phyloP scores from a whole-genome alignment of 2,888 invertebrate species.

The Oxystoma pomonae region DNA sequence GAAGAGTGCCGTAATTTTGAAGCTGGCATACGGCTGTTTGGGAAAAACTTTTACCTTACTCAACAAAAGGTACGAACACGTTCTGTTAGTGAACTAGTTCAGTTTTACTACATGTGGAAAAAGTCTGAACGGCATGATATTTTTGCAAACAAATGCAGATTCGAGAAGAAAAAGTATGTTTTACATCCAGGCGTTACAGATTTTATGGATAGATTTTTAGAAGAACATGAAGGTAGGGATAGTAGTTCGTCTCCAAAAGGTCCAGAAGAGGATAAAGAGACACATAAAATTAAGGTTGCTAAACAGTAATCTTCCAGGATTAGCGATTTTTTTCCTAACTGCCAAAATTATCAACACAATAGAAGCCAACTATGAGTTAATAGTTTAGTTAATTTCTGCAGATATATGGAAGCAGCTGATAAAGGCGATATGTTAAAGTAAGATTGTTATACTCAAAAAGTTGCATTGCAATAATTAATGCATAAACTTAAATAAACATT shows the following conservation, averaged over 20 bases:
- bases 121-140: slow-evolving; percentile 96
- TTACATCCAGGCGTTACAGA: slow-evolving; percentile 91
- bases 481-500: too few relatives aligned
- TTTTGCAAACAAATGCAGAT: slow-evolving; percentile 79
- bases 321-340: too few relatives aligned
- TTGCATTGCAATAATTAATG: too few relatives aligned
- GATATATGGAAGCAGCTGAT: too few relatives aligned
- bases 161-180: slow-evolving; percentile 91
- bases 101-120: slow-evolving; percentile 97
- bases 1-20: slow-evolving; percentile 97
- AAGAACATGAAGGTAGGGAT: slow-evolving; percentile 72
- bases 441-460: too few relatives aligned
- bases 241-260: slow-evolving; percentile 69
- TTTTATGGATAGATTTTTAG: slow-evolving; percentile 90
- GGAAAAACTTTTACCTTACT: slow-evolving; percentile 95
- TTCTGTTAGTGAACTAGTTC: slow-evolving; percentile 94
- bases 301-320: not conserved
- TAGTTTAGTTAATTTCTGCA: too few relatives aligned
- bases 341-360: too few relatives aligned
- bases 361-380: too few relatives aligned
- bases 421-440: too few relatives aligned
- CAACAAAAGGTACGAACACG: slow-evolving; percentile 90
- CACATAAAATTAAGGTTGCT: not conserved
- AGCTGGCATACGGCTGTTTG: slow-evolving; percentile 69
- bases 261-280: not conserved